Conservation (phyloP, 2,888 invertebrate genomes). For the Acleris cristana region DNA sequence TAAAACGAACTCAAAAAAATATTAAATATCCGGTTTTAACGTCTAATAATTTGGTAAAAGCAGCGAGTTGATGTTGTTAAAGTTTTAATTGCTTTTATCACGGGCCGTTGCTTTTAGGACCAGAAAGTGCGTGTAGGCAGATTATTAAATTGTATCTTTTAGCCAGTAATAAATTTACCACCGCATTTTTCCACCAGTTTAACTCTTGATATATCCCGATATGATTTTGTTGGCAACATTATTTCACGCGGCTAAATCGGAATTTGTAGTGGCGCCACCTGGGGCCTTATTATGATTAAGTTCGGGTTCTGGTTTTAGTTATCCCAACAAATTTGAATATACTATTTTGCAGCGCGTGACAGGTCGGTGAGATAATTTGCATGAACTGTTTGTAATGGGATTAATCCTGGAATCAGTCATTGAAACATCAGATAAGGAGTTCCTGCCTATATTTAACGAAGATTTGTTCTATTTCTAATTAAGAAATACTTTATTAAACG, state of each 20-base stretch:
- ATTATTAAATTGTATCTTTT: constrained; percentile 71
- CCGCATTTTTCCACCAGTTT: constrained; percentile 42
- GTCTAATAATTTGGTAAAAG: constrained; percentile 27
- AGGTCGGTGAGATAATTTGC: constrained; percentile 35
- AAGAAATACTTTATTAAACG: too few species aligned
- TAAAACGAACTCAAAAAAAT: not conserved
- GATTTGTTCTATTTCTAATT: not conserved
- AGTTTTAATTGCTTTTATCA: constrained; percentile 81
- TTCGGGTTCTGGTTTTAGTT: constrained; percentile 37
- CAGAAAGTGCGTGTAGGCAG: constrained; percentile 65
- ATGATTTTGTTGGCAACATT: constrained; percentile 24
- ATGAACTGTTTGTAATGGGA: constrained; percentile 29
- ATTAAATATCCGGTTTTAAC: constrained; percentile 16
- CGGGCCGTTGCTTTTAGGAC: constrained; percentile 68
- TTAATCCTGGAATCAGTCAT: constrained; percentile 15
- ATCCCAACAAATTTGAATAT: constrained; percentile 38
- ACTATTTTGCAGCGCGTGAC: constrained; percentile 35
- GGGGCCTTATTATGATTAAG: constrained; percentile 37
- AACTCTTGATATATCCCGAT: constrained; percentile 41
- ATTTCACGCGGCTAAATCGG: constrained; percentile 27
- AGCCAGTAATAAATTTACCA: constrained; percentile 54
- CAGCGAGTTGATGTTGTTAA: constrained; percentile 68
- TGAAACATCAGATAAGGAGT: constrained; percentile 5
- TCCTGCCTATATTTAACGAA: not conserved
- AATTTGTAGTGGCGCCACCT: constrained; percentile 32